Evolutionary conservation across 2,888 invertebrate species (phyloP).

Genomic region (Brachynemurus nebulosus): DNA sequence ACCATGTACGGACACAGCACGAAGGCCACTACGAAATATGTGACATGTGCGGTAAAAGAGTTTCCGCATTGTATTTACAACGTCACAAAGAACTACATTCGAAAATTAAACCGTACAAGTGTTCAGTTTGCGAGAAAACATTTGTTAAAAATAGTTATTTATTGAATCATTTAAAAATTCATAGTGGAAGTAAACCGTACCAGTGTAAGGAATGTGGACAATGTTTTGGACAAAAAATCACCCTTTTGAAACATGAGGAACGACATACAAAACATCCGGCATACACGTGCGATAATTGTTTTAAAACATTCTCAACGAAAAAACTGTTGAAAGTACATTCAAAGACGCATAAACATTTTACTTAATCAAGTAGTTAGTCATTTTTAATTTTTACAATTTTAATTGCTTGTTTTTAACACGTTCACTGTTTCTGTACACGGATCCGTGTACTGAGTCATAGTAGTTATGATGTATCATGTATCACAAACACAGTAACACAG

Average conservation of each 20-base stretch:
- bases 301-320: constrained; percentile 13
- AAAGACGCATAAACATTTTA: constrained; percentile 7
- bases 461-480: no score
- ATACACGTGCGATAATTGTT: constrained; percentile 12
- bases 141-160: constrained; percentile 7
- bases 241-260: constrained; percentile 7
- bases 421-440: no score
- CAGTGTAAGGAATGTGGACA: constrained; percentile 32
- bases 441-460: no score
- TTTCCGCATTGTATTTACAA: not conserved
- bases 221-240: constrained; percentile 32
- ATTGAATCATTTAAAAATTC: constrained; percentile 5
- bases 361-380: no score
- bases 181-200: constrained; percentile 17
- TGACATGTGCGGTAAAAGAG: constrained; percentile 8
- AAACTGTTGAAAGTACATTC: constrained; percentile 11
- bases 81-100: constrained; percentile 6
- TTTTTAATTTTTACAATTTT: no score
- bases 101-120: constrained; percentile 4
- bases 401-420: no score
- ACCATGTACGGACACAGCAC: constrained; percentile 4
- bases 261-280: constrained; percentile 6
- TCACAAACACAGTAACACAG: no score
- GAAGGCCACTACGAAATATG: not conserved
- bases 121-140: constrained; percentile 7